These are phyloP conservation scores for Dioctria rufipes DNA, from an alignment of 2,888 invertebrate genomes.

Conservation along the genomic window DNA sequence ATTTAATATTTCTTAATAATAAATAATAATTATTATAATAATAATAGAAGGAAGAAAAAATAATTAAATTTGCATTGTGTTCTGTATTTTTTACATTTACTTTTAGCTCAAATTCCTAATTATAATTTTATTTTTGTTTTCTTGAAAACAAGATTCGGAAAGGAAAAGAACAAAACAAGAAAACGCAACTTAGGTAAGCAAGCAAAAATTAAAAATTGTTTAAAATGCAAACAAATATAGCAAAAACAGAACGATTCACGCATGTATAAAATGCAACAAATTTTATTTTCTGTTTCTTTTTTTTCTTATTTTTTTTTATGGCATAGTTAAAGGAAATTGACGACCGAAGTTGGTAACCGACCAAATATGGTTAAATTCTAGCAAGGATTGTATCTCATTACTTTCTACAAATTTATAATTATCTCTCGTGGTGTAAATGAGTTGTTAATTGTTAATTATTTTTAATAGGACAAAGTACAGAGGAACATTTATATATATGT, in stretches of 20 bases:
- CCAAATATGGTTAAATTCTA: background rate
- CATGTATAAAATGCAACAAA: slow-evolving; percentile 5
- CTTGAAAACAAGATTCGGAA: background rate
- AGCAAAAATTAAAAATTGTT: background rate
- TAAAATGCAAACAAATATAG: background rate
- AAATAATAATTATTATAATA: slow-evolving; percentile 27
- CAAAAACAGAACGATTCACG: background rate
- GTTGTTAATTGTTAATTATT: slow-evolving; percentile 61
- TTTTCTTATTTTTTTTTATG: background rate
- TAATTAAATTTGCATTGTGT: slow-evolving; percentile 44
- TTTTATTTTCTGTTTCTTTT: slow-evolving; percentile 25
- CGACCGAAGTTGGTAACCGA: background rate
- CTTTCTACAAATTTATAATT: slow-evolving; percentile 41
- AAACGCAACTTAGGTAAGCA: background rate
- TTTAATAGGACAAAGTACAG: slow-evolving; percentile 55
- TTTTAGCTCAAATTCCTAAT: slow-evolving; percentile 26
- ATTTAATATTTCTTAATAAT: slow-evolving; percentile 10
- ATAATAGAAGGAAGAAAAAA: slow-evolving; percentile 5
- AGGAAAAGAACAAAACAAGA: background rate
- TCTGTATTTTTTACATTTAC: slow-evolving; percentile 38
- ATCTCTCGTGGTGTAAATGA: slow-evolving; percentile 58
- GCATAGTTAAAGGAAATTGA: too few relatives aligned
- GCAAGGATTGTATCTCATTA: slow-evolving; percentile 39
- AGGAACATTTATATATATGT: slow-evolving; percentile 29
- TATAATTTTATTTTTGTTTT: slow-evolving; percentile 3